A percentile compares a stretch with the other conserved stretches of the same genome.
Evolutionary conservation across 2,888 invertebrate genomes (phyloP).

Genomic region (Pegoplata infirma): DNA sequence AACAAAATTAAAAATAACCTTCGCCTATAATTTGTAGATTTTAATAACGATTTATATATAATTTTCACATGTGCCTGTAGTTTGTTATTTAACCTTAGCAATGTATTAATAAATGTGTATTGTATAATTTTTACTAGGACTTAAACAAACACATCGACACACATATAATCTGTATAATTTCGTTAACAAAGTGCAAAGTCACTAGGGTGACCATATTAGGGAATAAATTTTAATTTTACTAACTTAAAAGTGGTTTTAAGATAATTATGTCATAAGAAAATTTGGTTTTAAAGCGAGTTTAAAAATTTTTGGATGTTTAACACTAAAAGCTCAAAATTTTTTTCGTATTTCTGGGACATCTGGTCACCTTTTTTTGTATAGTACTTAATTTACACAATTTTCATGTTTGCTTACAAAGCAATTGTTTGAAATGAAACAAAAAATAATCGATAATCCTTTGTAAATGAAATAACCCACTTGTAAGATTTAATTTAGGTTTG

Average conservation of each 20-base stretch:
- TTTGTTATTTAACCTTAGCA: neutral
- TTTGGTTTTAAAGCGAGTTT: no score
- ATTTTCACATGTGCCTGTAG: neutral
- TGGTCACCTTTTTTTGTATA: neutral
- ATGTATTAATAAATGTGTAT: neutral
- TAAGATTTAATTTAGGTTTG: neutral
- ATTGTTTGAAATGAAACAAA: neutral
- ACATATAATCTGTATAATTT: neutral
- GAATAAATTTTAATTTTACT: no score
- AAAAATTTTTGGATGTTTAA: neutral
- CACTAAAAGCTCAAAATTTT: neutral
- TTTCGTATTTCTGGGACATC: neutral
- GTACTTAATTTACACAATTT: neutral
- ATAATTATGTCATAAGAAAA: no score
- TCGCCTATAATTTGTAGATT: neutral
- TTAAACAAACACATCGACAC: neutral
- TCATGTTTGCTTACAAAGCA: neutral
- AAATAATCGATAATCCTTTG: neutral
- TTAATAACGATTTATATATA: neutral
- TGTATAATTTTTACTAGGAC: neutral
- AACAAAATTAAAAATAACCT: slow-evolving; percentile 12
- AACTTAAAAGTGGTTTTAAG: no score
- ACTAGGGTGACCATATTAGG: neutral
- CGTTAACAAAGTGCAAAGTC: neutral
- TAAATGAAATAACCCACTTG: neutral